Percentiles rank a stretch among this genome's conserved stretches.
Conservation (phyloP, 1,140 invertebrate genomes). For the Ctenoplectra terminalis region DNA sequence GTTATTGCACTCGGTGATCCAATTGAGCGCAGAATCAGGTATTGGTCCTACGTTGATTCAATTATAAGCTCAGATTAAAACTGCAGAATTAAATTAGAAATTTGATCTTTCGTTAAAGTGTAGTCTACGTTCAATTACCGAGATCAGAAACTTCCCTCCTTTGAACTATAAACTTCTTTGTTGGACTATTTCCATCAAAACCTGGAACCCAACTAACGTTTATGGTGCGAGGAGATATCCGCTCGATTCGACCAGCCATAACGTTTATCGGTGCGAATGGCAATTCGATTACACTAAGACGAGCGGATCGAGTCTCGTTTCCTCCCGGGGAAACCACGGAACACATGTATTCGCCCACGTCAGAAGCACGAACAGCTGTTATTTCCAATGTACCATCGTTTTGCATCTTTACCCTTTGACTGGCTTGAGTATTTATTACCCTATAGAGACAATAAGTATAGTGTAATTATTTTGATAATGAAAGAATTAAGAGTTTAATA, state of each 20-base stretch:
- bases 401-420: conserved; percentile 88
- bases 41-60: conserved; percentile 86
- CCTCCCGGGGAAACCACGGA: conserved; percentile 93
- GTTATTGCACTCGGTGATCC: conserved; percentile 94
- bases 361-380: conserved; percentile 90
- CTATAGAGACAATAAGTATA: conserved; percentile 74
- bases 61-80: neutral
- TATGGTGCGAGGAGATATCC: conserved; percentile 85
- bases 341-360: conserved; percentile 92
- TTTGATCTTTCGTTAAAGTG: conserved; percentile 17
- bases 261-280: conserved; percentile 96
- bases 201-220: conserved; percentile 97
- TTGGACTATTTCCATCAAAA: conserved; percentile 98
- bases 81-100: no score
- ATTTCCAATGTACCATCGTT: conserved; percentile 92
- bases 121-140: conserved; percentile 84
- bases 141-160: conserved; percentile 93
- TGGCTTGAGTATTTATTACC: conserved; percentile 85
- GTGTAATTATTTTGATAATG: neutral
- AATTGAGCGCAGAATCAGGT: conserved; percentile 91
- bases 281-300: conserved; percentile 95
- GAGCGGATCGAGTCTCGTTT: conserved; percentile 93
- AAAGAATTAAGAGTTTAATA: no score
- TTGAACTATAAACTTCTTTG: conserved; percentile 96
- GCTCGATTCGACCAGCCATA: conserved; percentile 87